Conservation (phyloP, 2,888 invertebrate species). For the Dicranocentrus wangi region DNA sequence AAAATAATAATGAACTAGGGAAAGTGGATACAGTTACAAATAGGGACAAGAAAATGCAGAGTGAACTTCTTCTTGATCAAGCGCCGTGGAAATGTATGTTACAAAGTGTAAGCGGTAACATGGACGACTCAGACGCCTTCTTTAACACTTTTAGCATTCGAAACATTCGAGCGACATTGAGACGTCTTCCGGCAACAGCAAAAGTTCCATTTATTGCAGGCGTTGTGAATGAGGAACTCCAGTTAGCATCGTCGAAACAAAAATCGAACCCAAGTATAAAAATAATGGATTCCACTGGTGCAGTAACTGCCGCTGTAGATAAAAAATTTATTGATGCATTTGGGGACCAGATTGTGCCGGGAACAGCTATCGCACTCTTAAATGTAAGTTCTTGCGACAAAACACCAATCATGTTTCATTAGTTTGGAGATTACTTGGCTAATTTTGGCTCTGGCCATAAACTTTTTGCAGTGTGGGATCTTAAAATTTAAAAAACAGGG, state of each 20-base stretch:
- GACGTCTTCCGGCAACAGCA: conserved; percentile 10
- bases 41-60: too few species aligned
- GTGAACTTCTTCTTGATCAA: conserved; percentile 24
- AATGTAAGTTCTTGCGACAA: conserved; percentile 69
- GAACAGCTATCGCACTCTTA: conserved; percentile 67
- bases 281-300: conserved; percentile 60
- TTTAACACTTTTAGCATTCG: conserved; percentile 48
- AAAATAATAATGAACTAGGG: not conserved
- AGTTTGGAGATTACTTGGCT: not conserved
- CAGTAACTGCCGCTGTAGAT: conserved; percentile 63
- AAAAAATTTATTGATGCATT: conserved; percentile 46
- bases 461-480: conserved; percentile 56
- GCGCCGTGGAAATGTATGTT: conserved; percentile 62
- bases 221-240: conserved; percentile 50
- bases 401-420: not conserved
- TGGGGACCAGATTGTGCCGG: conserved; percentile 56
- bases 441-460: too few species aligned
- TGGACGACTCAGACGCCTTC: conserved; percentile 30
- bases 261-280: conserved; percentile 43
- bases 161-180: conserved; percentile 35
- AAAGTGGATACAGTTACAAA: not conserved
- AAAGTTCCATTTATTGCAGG: conserved; percentile 62
- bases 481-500: conserved; percentile 49
- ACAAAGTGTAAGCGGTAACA: conserved; percentile 31
- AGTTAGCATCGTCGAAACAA: conserved; percentile 16